Percentiles rank a stretch among this genome's conserved stretches.
These are phyloP conservation scores for Apamea crenata DNA, from an alignment of 2,888 invertebrate genomes.

Conservation along the genomic window DNA sequence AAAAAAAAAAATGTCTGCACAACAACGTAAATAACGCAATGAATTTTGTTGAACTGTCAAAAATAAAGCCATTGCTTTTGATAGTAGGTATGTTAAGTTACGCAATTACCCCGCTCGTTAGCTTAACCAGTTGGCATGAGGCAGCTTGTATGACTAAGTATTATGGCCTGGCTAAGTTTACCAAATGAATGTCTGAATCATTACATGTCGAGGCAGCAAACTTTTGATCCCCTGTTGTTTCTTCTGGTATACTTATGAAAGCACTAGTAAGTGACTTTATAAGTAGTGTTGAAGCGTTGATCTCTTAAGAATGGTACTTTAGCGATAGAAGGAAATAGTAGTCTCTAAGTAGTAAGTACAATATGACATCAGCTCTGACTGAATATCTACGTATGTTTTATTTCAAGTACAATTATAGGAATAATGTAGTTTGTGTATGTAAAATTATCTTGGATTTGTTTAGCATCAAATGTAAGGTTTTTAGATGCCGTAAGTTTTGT, in stretches of 20 bases:
- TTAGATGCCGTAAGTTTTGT: conserved; percentile 17
- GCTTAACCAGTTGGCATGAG: neutral
- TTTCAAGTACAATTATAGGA: conserved; percentile 61
- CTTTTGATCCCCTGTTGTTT: conserved; percentile 17
- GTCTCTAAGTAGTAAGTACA: conserved; percentile 52
- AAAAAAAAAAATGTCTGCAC: too few species aligned
- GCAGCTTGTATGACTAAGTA: neutral
- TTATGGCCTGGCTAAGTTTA: neutral
- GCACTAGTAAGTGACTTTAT: conserved; percentile 39
- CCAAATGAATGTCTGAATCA: conserved; percentile 5
- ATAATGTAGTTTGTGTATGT: conserved; percentile 34
- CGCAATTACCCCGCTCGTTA: too few species aligned
- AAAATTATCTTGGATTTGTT: conserved; percentile 31
- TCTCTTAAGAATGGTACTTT: conserved; percentile 81
- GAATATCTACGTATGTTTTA: conserved; percentile 57
- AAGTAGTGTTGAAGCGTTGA: conserved; percentile 71
- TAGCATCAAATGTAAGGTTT: conserved; percentile 22
- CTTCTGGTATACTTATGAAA: conserved; percentile 56
- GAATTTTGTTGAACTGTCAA: too few species aligned
- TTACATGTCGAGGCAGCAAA: neutral
- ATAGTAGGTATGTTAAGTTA: too few species aligned
- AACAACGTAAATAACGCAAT: too few species aligned
- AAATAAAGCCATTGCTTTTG: too few species aligned
- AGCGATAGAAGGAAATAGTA: conserved; percentile 61
- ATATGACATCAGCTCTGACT: conserved; percentile 62